Conservation (phyloP, 1,140 invertebrate genomes). For the Meloidogyne chitwoodi region DNA sequence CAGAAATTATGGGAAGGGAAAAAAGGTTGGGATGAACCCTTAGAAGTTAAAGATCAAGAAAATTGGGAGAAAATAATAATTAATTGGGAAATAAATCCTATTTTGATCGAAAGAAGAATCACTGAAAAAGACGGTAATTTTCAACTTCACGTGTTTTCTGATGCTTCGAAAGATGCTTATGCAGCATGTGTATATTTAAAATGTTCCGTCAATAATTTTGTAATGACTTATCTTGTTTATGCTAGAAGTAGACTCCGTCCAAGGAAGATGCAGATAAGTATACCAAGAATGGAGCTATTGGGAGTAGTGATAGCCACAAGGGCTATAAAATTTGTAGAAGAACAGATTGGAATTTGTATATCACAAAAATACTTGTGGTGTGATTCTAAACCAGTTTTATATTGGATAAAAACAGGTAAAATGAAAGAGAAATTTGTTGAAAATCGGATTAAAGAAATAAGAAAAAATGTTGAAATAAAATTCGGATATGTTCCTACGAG, state of each 20-base stretch:
- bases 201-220: not conserved
- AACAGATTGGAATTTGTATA: not conserved
- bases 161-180: not conserved
- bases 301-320: not conserved
- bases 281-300: slow-evolving; percentile 2
- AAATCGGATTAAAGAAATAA: no score
- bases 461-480: no score
- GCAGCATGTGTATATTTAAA: not conserved
- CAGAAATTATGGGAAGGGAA: not conserved
- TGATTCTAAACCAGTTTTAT: not conserved
- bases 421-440: not conserved
- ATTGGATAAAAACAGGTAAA: not conserved
- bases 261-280: not conserved
- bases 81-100: not conserved
- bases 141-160: not conserved
- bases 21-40: not conserved
- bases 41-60: not conserved
- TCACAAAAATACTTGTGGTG: not conserved
- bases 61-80: not conserved
- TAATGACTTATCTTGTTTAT: not conserved
- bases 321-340: not conserved
- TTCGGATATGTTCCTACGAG: no score
- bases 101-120: not conserved
- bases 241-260: not conserved
- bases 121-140: no score